These are phyloP conservation scores for Scytalopus superciliaris DNA, from an alignment of 2,113 vertebrate species.

Conservation along the genomic window DNA sequence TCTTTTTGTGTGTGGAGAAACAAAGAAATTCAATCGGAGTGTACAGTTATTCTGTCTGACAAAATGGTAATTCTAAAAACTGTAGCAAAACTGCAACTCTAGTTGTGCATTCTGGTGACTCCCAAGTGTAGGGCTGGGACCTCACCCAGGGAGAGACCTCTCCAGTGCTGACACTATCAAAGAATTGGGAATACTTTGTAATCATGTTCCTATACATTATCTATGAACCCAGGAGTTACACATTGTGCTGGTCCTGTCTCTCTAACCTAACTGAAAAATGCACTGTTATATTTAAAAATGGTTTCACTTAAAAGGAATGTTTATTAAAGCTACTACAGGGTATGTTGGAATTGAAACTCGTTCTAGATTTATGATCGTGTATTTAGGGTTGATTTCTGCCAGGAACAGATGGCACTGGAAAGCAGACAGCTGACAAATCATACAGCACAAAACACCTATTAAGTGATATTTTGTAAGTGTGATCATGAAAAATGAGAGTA, in stretches of 20 bases:
- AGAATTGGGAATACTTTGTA: not conserved
- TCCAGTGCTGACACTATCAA: not conserved
- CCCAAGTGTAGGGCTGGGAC: not conserved
- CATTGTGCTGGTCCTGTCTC: not conserved
- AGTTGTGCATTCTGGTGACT: not conserved
- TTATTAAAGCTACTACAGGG: not conserved
- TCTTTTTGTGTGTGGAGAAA: not conserved
- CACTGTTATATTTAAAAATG: not conserved
- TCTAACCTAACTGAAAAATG: not conserved
- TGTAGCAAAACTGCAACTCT: not conserved
- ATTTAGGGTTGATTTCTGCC: not conserved
- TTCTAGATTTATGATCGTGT: not conserved
- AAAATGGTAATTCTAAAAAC: not conserved
- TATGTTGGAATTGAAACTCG: not conserved
- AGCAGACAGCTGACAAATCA: slow-evolving; percentile 4
- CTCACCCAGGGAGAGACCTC: not conserved
- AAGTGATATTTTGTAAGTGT: not conserved
- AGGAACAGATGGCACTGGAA: slow-evolving; percentile 25
- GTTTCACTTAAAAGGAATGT: not conserved
- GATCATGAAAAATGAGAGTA: not conserved
- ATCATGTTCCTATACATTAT: not conserved
- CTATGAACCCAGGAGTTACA: not conserved
- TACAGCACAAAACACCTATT: not conserved
- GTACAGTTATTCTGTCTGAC: not conserved
- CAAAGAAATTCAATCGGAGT: not conserved